Percentiles rank a stretch among this genome's conserved stretches.
Evolutionary conservation across 2,113 vertebrate genomes (phyloP).

Genomic region (Trematomus loennbergii): DNA sequence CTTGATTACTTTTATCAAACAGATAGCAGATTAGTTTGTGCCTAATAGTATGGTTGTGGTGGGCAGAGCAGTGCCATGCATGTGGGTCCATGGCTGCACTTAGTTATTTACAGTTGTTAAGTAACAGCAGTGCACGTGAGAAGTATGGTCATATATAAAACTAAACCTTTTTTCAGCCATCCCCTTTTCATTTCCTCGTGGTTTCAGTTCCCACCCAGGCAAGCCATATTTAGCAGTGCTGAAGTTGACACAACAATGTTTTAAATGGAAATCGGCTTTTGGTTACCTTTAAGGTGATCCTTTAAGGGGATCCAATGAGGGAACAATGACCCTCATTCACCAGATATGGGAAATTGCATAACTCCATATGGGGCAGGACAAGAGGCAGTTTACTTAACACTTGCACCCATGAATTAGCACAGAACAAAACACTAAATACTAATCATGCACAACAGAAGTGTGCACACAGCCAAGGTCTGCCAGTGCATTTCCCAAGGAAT

Average conservation of each 20-base stretch:
- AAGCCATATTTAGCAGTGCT: slow-evolving; percentile 17
- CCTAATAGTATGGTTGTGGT: neutral
- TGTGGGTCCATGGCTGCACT: neutral
- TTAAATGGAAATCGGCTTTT: slow-evolving; percentile 55
- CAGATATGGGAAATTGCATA: slow-evolving; percentile 64
- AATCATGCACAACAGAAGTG: slow-evolving; percentile 3
- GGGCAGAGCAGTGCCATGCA: neutral
- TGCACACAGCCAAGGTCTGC: slow-evolving; percentile 8
- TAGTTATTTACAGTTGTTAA: slow-evolving; percentile 4
- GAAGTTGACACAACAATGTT: slow-evolving; percentile 42
- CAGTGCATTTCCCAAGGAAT: slow-evolving; percentile 41
- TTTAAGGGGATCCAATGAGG: slow-evolving; percentile 40
- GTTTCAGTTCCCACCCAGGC: slow-evolving; percentile 32
- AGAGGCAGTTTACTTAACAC: slow-evolving; percentile 60
- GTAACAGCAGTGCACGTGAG: slow-evolving; percentile 5
- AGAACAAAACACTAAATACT: slow-evolving; percentile 24
- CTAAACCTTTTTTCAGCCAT: neutral
- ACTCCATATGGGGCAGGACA: slow-evolving; percentile 49
- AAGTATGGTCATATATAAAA: slow-evolving; percentile 2
- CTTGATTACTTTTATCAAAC: neutral
- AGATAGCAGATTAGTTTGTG: neutral
- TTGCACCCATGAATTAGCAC: slow-evolving; percentile 42
- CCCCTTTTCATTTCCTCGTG: slow-evolving; percentile 21
- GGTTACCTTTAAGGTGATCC: slow-evolving; percentile 45
- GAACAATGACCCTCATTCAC: slow-evolving; percentile 73